These are phyloP conservation scores for Onchidella celtica DNA, from an alignment of 2,888 invertebrate genomes.

Conservation along the genomic window DNA sequence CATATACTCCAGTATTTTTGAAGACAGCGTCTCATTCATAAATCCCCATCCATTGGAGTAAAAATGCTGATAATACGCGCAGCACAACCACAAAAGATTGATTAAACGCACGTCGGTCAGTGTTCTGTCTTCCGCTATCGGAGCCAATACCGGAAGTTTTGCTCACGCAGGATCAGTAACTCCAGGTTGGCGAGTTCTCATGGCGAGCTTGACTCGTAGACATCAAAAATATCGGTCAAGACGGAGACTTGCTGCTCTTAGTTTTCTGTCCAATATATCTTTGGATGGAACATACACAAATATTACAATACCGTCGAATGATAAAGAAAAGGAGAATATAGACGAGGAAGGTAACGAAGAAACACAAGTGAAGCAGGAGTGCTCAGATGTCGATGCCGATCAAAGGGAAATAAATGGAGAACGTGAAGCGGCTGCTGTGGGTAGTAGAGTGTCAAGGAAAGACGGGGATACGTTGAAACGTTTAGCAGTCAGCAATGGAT, in stretches of 20 bases:
- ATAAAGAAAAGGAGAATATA: not conserved
- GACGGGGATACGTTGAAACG: conserved; percentile 33
- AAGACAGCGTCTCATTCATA: too few relatives aligned
- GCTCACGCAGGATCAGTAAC: not conserved
- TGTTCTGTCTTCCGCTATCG: too few relatives aligned
- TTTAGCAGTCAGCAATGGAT: conserved; percentile 3
- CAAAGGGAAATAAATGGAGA: not conserved
- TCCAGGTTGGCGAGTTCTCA: conserved; percentile 34
- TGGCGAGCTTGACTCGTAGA: conserved; percentile 54
- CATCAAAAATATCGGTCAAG: conserved; percentile 72
- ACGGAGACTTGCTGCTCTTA: conserved; percentile 89
- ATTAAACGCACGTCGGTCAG: too few relatives aligned
- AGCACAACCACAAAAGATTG: too few relatives aligned
- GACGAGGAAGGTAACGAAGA: conserved; percentile 3
- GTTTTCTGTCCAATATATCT: conserved; percentile 96
- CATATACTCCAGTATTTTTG: too few relatives aligned
- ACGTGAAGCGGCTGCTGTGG: not conserved
- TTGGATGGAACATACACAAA: conserved; percentile 91
- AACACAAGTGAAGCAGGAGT: not conserved
- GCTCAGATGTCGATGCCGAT: not conserved
- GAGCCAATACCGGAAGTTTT: conserved; percentile 19
- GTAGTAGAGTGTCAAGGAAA: conserved; percentile 11
- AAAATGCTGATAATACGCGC: too few relatives aligned
- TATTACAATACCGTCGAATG: conserved; percentile 70
- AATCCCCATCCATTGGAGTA: too few relatives aligned